Conservation (phyloP, 2,888 invertebrate genomes). For the Troilus luridus region DNA sequence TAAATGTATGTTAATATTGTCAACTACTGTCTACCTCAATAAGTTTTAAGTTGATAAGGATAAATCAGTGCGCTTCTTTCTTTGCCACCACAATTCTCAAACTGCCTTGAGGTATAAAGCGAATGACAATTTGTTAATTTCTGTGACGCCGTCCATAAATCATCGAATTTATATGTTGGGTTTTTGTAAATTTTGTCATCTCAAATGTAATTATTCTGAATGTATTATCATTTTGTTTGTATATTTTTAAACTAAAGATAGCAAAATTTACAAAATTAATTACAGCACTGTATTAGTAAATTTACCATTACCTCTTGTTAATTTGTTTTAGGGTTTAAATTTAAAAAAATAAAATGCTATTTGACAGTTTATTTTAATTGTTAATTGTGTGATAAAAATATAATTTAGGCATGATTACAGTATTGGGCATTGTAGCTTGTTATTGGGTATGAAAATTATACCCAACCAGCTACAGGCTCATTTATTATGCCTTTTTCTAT, state of each 20-base stretch:
- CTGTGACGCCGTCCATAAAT: conserved; percentile 54
- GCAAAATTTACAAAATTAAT: conserved; percentile 35
- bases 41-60: conserved; percentile 44
- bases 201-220: background rate
- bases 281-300: conserved; percentile 45
- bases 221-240: background rate
- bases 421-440: conserved; percentile 52
- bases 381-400: conserved; percentile 38
- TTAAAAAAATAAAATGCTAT: conserved; percentile 29
- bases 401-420: background rate
- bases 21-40: conserved; percentile 36
- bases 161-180: conserved; percentile 55
- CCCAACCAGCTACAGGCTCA: conserved; percentile 56
- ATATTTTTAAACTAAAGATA: conserved; percentile 3
- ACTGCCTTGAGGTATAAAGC: conserved; percentile 44
- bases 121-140: conserved; percentile 56
- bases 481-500: conserved; percentile 39
- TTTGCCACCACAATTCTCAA: conserved; percentile 16
- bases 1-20: conserved; percentile 5
- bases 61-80: conserved; percentile 29
- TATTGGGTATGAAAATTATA: conserved; percentile 45
- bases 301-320: conserved; percentile 42
- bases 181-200: conserved; percentile 53
- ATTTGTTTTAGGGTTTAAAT: conserved; percentile 30
- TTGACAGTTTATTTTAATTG: conserved; percentile 50